A percentile compares a stretch with the other conserved stretches of the same genome.
These are phyloP conservation scores for Eumacrocentrus americanus DNA, from an alignment of 2,888 invertebrate species.

Conservation along the genomic window DNA sequence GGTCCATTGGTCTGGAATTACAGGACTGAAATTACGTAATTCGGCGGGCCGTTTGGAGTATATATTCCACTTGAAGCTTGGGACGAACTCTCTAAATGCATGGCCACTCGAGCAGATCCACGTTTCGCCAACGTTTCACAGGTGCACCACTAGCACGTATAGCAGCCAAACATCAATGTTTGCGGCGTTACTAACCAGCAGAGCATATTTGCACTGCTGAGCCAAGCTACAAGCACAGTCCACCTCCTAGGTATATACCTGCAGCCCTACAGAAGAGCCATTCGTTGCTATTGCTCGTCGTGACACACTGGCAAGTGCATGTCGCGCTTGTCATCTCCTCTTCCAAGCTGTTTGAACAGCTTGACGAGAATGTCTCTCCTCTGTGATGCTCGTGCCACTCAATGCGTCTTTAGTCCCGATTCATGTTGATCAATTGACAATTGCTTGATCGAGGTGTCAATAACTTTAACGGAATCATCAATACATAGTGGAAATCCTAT, in stretches of 20 bases:
- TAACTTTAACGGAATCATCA: no score
- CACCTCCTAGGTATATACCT: not conserved
- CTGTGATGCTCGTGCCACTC: not conserved
- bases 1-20: no score
- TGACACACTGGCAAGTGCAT: slow-evolving; percentile 19
- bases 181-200: slow-evolving; percentile 51
- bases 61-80: no score
- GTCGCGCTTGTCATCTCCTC: slow-evolving; percentile 18
- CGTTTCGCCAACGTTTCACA: slow-evolving; percentile 26
- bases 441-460: not conserved
- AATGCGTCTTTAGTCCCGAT: not conserved
- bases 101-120: no score
- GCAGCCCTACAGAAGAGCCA: slow-evolving; percentile 6
- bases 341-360: slow-evolving; percentile 19
- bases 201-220: slow-evolving; percentile 53
- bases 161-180: slow-evolving; percentile 49
- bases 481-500: no score
- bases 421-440: not conserved
- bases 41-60: no score
- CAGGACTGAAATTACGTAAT: no score
- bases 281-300: slow-evolving; percentile 11
- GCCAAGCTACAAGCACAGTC: slow-evolving; percentile 32
- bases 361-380: not conserved
- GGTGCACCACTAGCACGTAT: slow-evolving; percentile 33
- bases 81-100: no score